phyloP scores from a whole-genome alignment of 1,140 invertebrate genomes.

The Tetraneura akinire region DNA sequence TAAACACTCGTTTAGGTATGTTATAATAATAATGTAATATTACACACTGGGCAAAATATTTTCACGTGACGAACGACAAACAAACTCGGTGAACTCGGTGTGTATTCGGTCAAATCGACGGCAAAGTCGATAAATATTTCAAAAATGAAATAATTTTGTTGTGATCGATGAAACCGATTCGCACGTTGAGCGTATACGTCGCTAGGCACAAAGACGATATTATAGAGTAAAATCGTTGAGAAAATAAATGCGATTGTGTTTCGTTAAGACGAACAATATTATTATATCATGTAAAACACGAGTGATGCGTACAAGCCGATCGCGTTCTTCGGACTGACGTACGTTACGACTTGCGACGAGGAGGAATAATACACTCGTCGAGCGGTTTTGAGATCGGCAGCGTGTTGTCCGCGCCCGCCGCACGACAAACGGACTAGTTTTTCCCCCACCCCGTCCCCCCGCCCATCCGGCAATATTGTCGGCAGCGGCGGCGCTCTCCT shows the following conservation, averaged over 20 bases:
- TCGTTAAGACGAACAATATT: too few relatives aligned
- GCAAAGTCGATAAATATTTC: background rate
- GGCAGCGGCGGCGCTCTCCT: background rate
- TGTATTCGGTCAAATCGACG: conserved; percentile 12
- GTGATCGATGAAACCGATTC: background rate
- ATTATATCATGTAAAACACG: background rate
- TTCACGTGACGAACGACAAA: conserved; percentile 9
- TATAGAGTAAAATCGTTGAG: background rate
- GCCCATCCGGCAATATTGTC: background rate
- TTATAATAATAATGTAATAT: background rate
- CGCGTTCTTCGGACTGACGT: conserved; percentile 36
- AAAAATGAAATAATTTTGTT: background rate
- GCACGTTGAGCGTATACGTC: background rate
- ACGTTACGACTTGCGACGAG: background rate
- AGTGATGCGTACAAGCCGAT: background rate
- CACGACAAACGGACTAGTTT: conserved; percentile 16
- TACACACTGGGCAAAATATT: background rate
- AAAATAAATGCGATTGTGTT: too few relatives aligned
- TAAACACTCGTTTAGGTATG: background rate
- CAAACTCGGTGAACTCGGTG: too few relatives aligned
- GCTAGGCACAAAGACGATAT: conserved; percentile 17
- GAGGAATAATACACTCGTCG: background rate
- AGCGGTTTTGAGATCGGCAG: conserved; percentile 11
- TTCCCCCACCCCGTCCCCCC: background rate
- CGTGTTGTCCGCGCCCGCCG: background rate